Evolutionary conservation across 2,888 invertebrate genomes (phyloP).

Genomic region (Hipparchia semele): DNA sequence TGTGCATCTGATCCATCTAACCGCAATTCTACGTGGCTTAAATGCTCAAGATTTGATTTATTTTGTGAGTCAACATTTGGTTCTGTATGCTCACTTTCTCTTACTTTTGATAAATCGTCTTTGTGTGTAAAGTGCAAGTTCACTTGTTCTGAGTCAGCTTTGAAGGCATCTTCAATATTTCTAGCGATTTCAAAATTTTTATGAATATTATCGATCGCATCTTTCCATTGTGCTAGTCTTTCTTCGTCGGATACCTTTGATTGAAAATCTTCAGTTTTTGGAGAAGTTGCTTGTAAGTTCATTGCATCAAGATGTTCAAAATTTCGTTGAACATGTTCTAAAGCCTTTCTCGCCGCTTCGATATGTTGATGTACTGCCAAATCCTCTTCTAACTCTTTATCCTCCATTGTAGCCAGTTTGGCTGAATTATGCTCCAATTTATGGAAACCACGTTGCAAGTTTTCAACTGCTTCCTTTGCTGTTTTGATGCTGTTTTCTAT

Average conservation of each 20-base stretch:
- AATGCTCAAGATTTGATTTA: constrained; percentile 1
- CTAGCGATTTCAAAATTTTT: constrained; percentile 61
- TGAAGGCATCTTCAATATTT: constrained; percentile 69
- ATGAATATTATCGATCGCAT: constrained; percentile 60
- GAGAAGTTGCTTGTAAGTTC: constrained; percentile 49
- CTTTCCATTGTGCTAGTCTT: constrained; percentile 67
- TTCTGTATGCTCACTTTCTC: constrained; percentile 25
- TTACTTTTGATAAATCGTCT: constrained; percentile 6
- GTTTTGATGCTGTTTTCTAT: constrained; percentile 66
- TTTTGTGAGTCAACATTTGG: constrained; percentile 3
- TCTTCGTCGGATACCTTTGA: constrained; percentile 55
- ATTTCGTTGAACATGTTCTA: constrained; percentile 62
- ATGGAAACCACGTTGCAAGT: constrained; percentile 61
- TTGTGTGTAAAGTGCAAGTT: constrained; percentile 6
- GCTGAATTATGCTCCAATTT: constrained; percentile 54
- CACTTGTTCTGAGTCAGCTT: constrained; percentile 41
- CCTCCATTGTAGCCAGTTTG: constrained; percentile 28
- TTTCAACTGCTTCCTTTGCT: constrained; percentile 73
- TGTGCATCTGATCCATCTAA: constrained; percentile 13
- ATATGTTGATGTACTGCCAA: constrained; percentile 62
- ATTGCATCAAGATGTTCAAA: constrained; percentile 60
- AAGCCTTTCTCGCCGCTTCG: constrained; percentile 61
- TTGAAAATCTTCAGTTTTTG: constrained; percentile 48
- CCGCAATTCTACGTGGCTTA: background rate
- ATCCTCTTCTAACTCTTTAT: constrained; percentile 48